Percentiles rank a stretch among this genome's conserved stretches.
These are phyloP conservation scores for Microctonus hyperodae DNA, from an alignment of 2,888 invertebrate species.

Conservation along the genomic window DNA sequence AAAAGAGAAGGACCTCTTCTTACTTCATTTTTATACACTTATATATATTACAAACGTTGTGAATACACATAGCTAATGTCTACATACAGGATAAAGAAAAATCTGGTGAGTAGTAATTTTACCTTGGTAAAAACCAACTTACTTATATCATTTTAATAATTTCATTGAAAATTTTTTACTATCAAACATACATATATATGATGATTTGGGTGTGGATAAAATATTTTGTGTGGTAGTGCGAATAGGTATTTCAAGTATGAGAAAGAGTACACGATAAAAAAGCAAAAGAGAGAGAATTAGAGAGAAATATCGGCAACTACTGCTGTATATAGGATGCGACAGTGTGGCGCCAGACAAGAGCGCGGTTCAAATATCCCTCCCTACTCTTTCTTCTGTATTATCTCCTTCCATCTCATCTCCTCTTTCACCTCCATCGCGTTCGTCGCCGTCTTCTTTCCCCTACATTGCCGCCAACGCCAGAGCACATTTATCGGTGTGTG, in stretches of 20 bases:
- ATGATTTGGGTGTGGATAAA: neutral
- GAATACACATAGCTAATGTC: constrained; percentile 19
- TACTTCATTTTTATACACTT: constrained; percentile 1
- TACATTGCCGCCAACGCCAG: neutral
- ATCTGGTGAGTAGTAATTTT: neutral
- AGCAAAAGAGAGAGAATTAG: neutral
- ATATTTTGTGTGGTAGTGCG: neutral
- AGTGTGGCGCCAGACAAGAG: constrained; percentile 51
- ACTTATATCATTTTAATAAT: neutral
- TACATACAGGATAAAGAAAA: neutral
- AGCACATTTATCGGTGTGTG: neutral
- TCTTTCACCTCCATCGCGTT: neutral
- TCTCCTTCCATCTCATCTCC: neutral
- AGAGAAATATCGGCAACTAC: constrained; percentile 19
- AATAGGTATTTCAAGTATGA: neutral
- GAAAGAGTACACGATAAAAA: neutral
- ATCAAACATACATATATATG: neutral
- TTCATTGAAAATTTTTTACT: neutral
- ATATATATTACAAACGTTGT: neutral
- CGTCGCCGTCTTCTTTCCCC: neutral
- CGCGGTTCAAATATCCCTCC: constrained; percentile 3
- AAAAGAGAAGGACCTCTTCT: constrained; percentile 33
- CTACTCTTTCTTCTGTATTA: constrained; percentile 1
- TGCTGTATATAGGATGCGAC: constrained; percentile 53
- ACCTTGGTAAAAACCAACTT: neutral